Conservation (phyloP, 1,140 invertebrate species). For the Drosophila miranda region DNA sequence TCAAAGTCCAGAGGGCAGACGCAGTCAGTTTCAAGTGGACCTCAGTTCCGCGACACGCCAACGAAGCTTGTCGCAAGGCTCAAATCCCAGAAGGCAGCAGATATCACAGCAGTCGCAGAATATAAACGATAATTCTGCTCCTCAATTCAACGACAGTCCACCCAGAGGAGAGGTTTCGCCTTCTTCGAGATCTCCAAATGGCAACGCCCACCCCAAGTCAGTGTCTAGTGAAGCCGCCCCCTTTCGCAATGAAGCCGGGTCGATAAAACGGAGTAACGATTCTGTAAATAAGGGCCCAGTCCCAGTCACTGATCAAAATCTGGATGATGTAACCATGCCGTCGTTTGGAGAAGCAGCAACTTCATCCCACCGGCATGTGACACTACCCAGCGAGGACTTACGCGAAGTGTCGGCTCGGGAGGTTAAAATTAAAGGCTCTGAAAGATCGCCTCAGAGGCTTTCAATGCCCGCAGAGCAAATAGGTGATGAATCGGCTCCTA, state of each 20-base stretch:
- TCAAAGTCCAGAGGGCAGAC: no score
- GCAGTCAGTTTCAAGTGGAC: no score
- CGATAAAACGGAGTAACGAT: no score
- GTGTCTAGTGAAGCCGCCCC: no score
- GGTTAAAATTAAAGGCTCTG: neutral
- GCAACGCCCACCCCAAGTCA: no score
- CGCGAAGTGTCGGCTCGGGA: slow-evolving; percentile 29
- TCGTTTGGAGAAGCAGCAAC: slow-evolving; percentile 9
- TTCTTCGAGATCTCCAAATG: no score
- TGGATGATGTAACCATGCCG: slow-evolving; percentile 17
- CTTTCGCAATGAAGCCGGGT: no score
- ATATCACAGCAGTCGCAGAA: neutral
- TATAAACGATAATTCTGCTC: slow-evolving; percentile 7
- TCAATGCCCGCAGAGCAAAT: neutral
- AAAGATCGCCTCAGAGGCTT: neutral
- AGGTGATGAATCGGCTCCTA: neutral
- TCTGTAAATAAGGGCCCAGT: neutral
- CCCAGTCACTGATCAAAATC: neutral
- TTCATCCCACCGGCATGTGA: neutral
- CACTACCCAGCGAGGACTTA: slow-evolving; percentile 25
- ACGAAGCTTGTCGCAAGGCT: neutral
- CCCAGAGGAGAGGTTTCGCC: no score
- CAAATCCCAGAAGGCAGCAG: neutral
- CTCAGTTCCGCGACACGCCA: neutral
- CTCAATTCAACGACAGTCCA: neutral